A percentile compares a stretch with the other conserved stretches of the same genome.
phyloP scores from a whole-genome alignment of 2,113 vertebrate species.

The Oreocharis arfaki region DNA sequence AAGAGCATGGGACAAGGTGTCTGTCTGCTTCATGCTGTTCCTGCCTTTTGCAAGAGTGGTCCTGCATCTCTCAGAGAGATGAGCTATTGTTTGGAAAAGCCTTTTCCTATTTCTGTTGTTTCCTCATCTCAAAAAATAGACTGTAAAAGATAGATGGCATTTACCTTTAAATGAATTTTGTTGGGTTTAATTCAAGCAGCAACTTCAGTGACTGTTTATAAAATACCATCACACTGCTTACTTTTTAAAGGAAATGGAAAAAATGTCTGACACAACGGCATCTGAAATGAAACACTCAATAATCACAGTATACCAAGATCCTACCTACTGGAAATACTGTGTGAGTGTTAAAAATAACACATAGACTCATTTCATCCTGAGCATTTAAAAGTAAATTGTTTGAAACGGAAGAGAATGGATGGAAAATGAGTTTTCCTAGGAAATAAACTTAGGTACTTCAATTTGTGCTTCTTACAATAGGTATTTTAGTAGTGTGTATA shows the following conservation, averaged over 20 bases:
- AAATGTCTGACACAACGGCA: neutral
- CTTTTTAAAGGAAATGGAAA: slow-evolving; percentile 35
- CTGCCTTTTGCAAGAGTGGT: neutral
- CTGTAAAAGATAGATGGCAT: neutral
- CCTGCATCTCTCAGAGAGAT: neutral
- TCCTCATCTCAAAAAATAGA: neutral
- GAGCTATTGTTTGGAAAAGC: neutral
- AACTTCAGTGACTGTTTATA: neutral
- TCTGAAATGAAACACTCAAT: neutral
- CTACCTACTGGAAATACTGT: neutral
- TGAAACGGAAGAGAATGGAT: neutral
- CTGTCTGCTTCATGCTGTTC: neutral
- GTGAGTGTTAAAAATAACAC: neutral
- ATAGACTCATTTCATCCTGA: neutral
- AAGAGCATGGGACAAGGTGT: neutral
- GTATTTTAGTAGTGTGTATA: neutral
- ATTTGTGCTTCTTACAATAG: neutral
- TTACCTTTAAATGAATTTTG: neutral
- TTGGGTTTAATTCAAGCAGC: neutral
- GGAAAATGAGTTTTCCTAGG: neutral
- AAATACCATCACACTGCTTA: neutral
- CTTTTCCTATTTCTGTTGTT: neutral
- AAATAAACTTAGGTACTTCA: neutral
- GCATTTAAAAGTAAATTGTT: neutral
- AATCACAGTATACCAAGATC: neutral